Evolutionary conservation across 1,140 invertebrate species (phyloP).

Genomic region (Drosophila yakuba): DNA sequence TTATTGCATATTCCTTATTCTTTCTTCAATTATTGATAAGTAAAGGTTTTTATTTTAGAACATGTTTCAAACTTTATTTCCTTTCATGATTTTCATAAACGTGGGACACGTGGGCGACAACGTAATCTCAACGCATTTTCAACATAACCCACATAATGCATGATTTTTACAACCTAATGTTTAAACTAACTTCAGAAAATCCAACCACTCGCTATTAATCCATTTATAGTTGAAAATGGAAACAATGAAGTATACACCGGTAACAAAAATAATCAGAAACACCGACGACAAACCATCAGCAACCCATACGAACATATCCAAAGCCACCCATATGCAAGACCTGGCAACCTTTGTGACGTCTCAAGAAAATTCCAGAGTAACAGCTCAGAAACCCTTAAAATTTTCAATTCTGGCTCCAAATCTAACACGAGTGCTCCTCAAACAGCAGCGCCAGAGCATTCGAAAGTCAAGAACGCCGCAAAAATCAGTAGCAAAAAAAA

Average conservation of each 20-base stretch:
- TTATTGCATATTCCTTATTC: too few relatives aligned
- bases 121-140: constrained; percentile 7
- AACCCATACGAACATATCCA: constrained; percentile 77
- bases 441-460: constrained; percentile 46
- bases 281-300: constrained; percentile 77
- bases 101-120: constrained; percentile 14
- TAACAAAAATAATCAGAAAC: constrained; percentile 54
- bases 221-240: constrained; percentile 75
- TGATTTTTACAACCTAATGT: constrained; percentile 20
- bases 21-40: too few relatives aligned
- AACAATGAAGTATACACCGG: constrained; percentile 25
- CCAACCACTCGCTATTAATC: constrained; percentile 67
- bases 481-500: constrained; percentile 28
- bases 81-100: constrained; percentile 33
- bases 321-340: constrained; percentile 34
- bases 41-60: neutral
- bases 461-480: constrained; percentile 32
- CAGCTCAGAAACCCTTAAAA: constrained; percentile 29
- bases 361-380: constrained; percentile 14
- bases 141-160: constrained; percentile 20
- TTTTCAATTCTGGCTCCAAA: constrained; percentile 43
- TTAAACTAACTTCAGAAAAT: constrained; percentile 62
- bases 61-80: constrained; percentile 29
- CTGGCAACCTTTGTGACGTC: neutral
- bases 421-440: constrained; percentile 47